Evolutionary conservation across 2,888 invertebrate species (phyloP).

Genomic region (Merodon equestris): DNA sequence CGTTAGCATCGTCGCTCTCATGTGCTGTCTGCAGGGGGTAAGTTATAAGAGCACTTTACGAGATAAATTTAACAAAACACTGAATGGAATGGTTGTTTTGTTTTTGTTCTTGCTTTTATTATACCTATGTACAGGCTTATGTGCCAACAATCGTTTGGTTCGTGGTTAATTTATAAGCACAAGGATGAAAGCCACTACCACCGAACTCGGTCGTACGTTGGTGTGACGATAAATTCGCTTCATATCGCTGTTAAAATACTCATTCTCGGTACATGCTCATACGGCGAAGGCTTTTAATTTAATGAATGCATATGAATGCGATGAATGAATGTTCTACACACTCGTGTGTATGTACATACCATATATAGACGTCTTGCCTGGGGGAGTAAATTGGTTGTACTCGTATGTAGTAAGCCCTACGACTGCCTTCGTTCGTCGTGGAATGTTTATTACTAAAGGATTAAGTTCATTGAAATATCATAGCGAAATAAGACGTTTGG

Average conservation of each 20-base stretch:
- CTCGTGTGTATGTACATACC: too few species aligned
- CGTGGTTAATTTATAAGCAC: slow-evolving; percentile 63
- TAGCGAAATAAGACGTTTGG: too few species aligned
- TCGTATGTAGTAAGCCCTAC: too few species aligned
- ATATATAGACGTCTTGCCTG: too few species aligned
- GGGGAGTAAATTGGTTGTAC: too few species aligned
- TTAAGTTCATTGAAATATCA: too few species aligned
- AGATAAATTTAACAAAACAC: slow-evolving; percentile 62
- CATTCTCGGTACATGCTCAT: not conserved
- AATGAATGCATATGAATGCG: slow-evolving; percentile 59
- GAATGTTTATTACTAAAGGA: too few species aligned
- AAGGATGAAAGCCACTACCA: slow-evolving; percentile 43
- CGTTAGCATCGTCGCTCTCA: slow-evolving; percentile 8
- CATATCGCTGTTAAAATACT: not conserved
- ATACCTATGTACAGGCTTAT: not conserved
- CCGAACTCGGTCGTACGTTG: too few species aligned
- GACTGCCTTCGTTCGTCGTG: too few species aligned
- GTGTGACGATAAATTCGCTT: slow-evolving; percentile 21
- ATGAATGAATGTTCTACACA: slow-evolving; percentile 39
- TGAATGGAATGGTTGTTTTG: slow-evolving; percentile 21
- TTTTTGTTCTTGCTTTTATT: not conserved
- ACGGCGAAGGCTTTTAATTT: slow-evolving; percentile 57
- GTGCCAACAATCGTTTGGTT: slow-evolving; percentile 50
- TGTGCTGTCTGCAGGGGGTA: slow-evolving; percentile 59
- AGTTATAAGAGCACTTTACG: slow-evolving; percentile 61